These are phyloP conservation scores for Strigamia crassipes DNA, from an alignment of 2,888 invertebrate genomes.

Conservation along the genomic window DNA sequence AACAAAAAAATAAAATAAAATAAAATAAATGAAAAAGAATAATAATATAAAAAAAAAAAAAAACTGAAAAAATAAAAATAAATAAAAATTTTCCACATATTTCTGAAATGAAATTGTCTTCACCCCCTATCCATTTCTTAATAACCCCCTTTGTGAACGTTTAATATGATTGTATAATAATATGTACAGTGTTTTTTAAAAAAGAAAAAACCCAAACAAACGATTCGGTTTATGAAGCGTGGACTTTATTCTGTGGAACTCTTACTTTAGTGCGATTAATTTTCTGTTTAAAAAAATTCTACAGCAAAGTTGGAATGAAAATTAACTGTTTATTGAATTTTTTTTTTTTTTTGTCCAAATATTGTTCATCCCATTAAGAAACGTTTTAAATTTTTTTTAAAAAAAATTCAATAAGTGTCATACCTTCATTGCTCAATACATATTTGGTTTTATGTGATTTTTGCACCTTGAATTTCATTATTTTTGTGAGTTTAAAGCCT, in stretches of 20 bases:
- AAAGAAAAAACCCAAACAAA: neutral
- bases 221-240: neutral
- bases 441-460: neutral
- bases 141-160: neutral
- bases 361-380: neutral
- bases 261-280: constrained; percentile 13
- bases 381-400: neutral
- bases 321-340: constrained; percentile 11
- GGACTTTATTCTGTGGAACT: constrained; percentile 5
- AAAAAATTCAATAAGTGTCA: neutral
- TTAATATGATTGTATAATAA: constrained; percentile 26
- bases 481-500: neutral
- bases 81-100: neutral
- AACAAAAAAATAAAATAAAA: neutral
- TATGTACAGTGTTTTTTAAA: constrained; percentile 20
- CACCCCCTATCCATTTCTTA: neutral
- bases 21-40: neutral
- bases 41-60: neutral
- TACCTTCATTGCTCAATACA: constrained; percentile 21
- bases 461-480: neutral
- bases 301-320: neutral
- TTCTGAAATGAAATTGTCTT: neutral
- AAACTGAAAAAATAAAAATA: neutral
- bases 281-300: neutral
- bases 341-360: neutral